Conservation (phyloP, 2,888 invertebrate species). For the Pterobdella sp. region DNA sequence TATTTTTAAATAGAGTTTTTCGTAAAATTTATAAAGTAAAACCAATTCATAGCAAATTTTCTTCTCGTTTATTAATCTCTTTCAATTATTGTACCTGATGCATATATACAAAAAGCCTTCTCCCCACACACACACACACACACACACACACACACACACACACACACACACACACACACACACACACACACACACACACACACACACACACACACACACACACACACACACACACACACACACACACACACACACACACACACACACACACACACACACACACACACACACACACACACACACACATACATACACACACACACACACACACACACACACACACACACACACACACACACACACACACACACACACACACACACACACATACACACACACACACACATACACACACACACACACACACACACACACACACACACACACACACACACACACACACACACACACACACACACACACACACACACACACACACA, state of each 20-base stretch:
- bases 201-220: neutral
- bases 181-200: too few relatives aligned
- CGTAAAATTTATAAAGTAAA: too few relatives aligned
- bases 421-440: neutral
- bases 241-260: neutral
- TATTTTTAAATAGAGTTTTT: too few relatives aligned
- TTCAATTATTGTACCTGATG: too few relatives aligned
- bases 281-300: neutral
- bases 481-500: neutral
- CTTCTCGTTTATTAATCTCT: too few relatives aligned
- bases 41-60: too few relatives aligned
- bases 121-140: too few relatives aligned
- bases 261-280: neutral
- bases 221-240: neutral
- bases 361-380: neutral
- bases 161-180: too few relatives aligned
- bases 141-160: too few relatives aligned
- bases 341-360: neutral
- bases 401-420: neutral
- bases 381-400: neutral
- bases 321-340: constrained; percentile 9
- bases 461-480: neutral
- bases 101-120: too few relatives aligned
- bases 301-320: neutral
- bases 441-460: neutral